A percentile compares a stretch with the other conserved stretches of the same genome.
Evolutionary conservation across 2,888 invertebrate species (phyloP).

Genomic region (Synergus umbraculus): DNA sequence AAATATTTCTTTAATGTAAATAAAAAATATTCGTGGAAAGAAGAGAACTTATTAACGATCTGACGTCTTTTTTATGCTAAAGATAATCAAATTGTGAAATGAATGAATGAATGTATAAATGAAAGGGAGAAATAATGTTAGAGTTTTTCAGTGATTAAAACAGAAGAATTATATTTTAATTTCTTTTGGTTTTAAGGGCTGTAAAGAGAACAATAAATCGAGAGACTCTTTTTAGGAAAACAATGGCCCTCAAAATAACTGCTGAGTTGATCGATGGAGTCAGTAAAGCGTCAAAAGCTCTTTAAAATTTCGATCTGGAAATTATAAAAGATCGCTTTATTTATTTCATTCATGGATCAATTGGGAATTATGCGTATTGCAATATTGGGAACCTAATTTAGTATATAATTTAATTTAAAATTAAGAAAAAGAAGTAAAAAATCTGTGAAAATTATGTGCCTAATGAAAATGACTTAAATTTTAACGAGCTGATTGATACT

Average conservation of each 20-base stretch:
- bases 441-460: too few relatives aligned
- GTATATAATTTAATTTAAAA: too few relatives aligned
- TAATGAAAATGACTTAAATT: too few relatives aligned
- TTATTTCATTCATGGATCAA: neutral
- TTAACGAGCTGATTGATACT: too few relatives aligned
- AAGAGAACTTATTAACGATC: too few relatives aligned
- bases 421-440: too few relatives aligned
- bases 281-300: slow-evolving; percentile 11
- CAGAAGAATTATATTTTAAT: neutral
- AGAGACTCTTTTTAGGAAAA: slow-evolving; percentile 21
- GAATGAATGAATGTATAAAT: too few relatives aligned
- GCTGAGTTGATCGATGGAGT: slow-evolving; percentile 29
- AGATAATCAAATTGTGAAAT: too few relatives aligned
- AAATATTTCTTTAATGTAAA: too few relatives aligned
- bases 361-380: neutral
- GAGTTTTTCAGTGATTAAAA: neutral
- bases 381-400: neutral
- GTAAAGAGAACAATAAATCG: slow-evolving; percentile 7
- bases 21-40: too few relatives aligned
- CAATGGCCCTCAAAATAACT: slow-evolving; percentile 35
- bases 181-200: neutral
- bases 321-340: neutral
- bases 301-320: neutral
- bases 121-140: too few relatives aligned
- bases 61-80: too few relatives aligned